phyloP scores from a whole-genome alignment of 92 coral and sea anemone genomes.

The Epizoanthus scotinus region DNA sequence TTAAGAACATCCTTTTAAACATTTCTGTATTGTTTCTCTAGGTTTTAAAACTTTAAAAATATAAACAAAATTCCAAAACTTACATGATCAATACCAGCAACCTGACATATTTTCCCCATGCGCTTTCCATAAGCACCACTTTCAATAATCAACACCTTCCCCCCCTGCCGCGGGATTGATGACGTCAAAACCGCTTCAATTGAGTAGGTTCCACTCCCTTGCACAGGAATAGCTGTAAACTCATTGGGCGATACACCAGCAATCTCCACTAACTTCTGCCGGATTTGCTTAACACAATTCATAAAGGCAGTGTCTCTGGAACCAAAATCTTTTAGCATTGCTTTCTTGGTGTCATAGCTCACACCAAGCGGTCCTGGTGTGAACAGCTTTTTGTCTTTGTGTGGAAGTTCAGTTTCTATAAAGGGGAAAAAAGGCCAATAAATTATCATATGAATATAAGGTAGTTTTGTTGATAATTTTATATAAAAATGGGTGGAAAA shows the following conservation, averaged over 20 bases:
- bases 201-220: conserved; percentile 94
- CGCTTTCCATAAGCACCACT: conserved; percentile 97
- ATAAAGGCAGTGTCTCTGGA: conserved; percentile 92
- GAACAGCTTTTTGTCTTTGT: conserved; percentile 87
- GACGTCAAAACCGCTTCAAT: conserved; percentile 90
- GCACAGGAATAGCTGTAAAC: conserved; percentile 78
- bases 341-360: conserved; percentile 82
- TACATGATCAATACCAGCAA: conserved; percentile 87
- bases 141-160: conserved; percentile 76
- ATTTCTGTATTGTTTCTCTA: background rate
- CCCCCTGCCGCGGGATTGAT: conserved; percentile 80
- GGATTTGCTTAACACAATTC: conserved; percentile 73
- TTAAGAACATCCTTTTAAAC: background rate
- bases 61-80: conserved; percentile 20
- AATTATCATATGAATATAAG: no score
- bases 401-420: conserved; percentile 39
- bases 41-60: background rate
- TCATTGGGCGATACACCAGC: conserved; percentile 86
- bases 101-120: conserved; percentile 84
- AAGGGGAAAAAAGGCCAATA: background rate
- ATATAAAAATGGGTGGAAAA: background rate
- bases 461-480: background rate
- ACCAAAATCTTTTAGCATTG: conserved; percentile 95
- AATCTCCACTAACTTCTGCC: conserved; percentile 74
- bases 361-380: conserved; percentile 97